Conservation (phyloP, 2,888 invertebrate genomes). For the Dastarcus helophoroides region DNA sequence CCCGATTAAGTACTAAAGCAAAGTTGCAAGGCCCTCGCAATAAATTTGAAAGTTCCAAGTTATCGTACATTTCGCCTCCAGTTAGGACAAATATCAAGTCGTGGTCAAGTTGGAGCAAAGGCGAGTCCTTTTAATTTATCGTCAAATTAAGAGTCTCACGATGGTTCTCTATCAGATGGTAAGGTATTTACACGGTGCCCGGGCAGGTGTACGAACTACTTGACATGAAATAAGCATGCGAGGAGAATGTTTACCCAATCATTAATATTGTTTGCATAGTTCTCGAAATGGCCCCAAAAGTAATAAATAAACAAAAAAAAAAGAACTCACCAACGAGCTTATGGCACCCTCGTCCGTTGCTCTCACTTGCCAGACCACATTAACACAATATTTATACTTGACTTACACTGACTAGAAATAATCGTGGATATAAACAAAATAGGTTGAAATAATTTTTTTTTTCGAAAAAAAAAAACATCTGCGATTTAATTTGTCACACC, state of each 20-base stretch:
- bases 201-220: slow-evolving; percentile 14
- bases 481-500: slow-evolving; percentile 37
- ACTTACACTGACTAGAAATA: slow-evolving; percentile 18
- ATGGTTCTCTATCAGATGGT: slow-evolving; percentile 13
- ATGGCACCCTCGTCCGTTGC: not conserved
- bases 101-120: too few relatives aligned
- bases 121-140: slow-evolving; percentile 1
- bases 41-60: too few relatives aligned
- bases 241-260: slow-evolving; percentile 19
- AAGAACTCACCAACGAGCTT: slow-evolving; percentile 20
- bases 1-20: too few relatives aligned
- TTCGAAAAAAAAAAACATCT: slow-evolving; percentile 36
- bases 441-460: slow-evolving; percentile 23
- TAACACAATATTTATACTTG: slow-evolving; percentile 6
- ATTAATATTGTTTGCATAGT: too few relatives aligned
- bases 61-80: too few relatives aligned
- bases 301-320: slow-evolving; percentile 16
- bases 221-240: slow-evolving; percentile 3
- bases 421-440: slow-evolving; percentile 8
- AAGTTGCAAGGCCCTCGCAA: too few relatives aligned
- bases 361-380: slow-evolving; percentile 9
- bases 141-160: slow-evolving; percentile 7
- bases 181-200: slow-evolving; percentile 19
- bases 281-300: too few relatives aligned
- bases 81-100: too few relatives aligned